These are phyloP conservation scores for Dunckerocampus dactyliophorus DNA, from an alignment of 2,113 vertebrate species.

Conservation along the genomic window DNA sequence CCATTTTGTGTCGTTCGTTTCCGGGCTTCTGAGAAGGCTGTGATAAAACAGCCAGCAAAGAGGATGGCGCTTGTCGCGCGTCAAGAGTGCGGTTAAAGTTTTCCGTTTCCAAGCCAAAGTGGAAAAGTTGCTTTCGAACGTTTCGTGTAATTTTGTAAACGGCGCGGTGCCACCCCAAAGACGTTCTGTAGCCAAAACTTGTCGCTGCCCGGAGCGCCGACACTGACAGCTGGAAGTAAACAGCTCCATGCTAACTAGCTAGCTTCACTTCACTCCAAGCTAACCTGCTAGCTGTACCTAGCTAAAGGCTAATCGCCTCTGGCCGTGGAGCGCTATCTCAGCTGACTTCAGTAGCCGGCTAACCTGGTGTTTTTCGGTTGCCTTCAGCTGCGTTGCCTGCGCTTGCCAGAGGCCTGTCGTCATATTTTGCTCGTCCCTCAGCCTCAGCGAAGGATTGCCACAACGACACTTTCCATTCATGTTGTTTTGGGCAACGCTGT, in stretches of 20 bases:
- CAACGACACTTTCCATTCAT: slow-evolving; percentile 51
- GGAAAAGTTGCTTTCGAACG: neutral
- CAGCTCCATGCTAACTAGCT: slow-evolving; percentile 47
- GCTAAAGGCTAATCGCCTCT: slow-evolving; percentile 26
- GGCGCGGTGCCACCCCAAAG: neutral
- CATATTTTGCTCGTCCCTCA: neutral
- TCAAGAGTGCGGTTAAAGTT: slow-evolving; percentile 44
- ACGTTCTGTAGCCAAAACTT: neutral
- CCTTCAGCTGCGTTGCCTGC: slow-evolving; percentile 11
- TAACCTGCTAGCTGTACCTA: slow-evolving; percentile 26
- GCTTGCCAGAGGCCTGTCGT: slow-evolving; percentile 17
- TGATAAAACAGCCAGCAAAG: slow-evolving; percentile 40
- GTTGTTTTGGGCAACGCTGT: slow-evolving; percentile 39
- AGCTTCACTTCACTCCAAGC: slow-evolving; percentile 11
- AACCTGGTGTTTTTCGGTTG: slow-evolving; percentile 21
- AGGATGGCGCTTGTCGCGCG: slow-evolving; percentile 42
- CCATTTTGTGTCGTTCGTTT: slow-evolving; percentile 69
- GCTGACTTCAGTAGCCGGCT: slow-evolving; percentile 30
- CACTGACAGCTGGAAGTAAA: slow-evolving; percentile 65
- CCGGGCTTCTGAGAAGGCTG: slow-evolving; percentile 60
- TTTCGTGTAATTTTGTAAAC: neutral
- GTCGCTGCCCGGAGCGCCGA: slow-evolving; percentile 24
- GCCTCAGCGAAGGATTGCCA: slow-evolving; percentile 14
- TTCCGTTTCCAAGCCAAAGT: neutral
- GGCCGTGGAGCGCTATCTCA: neutral